Evolutionary conservation across 2,888 invertebrate genomes (phyloP).

Genomic region (Caenorhabditis sp.): DNA sequence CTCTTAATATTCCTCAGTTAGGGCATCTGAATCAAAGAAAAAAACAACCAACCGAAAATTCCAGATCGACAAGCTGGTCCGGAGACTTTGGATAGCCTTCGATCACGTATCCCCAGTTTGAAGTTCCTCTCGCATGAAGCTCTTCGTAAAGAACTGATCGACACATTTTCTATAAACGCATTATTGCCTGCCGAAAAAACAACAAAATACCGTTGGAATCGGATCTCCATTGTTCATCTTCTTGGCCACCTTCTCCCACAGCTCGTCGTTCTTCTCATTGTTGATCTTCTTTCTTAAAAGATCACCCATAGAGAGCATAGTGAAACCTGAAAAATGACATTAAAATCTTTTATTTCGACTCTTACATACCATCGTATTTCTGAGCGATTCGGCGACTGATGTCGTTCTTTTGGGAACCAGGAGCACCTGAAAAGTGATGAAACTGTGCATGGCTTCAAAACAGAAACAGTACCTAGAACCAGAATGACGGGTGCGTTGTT

Average conservation of each 20-base stretch:
- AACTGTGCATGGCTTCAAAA: too few species aligned
- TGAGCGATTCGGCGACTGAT: constrained; percentile 79
- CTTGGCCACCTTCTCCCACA: constrained; percentile 82
- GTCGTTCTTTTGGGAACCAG: constrained; percentile 81
- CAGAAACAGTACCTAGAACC: too few species aligned
- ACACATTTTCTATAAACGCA: constrained; percentile 83
- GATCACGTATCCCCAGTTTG: constrained; percentile 84
- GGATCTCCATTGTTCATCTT: constrained; percentile 82
- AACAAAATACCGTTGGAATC: constrained; percentile 77
- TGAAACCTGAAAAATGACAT: constrained; percentile 55
- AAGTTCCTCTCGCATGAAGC: constrained; percentile 78
- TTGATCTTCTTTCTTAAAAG: constrained; percentile 83
- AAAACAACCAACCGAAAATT: constrained; percentile 70
- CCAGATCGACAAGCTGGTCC: constrained; percentile 84
- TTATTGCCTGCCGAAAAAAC: background rate
- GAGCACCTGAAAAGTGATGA: constrained; percentile 78
- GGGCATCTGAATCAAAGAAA: too few species aligned
- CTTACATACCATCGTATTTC: constrained; percentile 81
- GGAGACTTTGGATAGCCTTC: constrained; percentile 85
- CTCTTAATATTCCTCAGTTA: too few species aligned
- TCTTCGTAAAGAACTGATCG: constrained; percentile 83
- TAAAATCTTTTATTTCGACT: too few species aligned
- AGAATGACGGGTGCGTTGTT: constrained; percentile 81
- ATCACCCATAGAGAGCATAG: constrained; percentile 82
- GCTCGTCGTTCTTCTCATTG: constrained; percentile 74